Base-by-base conservation (phyloP, 2,797 vertebrate genomes). In the Remorina albescens region DNA sequence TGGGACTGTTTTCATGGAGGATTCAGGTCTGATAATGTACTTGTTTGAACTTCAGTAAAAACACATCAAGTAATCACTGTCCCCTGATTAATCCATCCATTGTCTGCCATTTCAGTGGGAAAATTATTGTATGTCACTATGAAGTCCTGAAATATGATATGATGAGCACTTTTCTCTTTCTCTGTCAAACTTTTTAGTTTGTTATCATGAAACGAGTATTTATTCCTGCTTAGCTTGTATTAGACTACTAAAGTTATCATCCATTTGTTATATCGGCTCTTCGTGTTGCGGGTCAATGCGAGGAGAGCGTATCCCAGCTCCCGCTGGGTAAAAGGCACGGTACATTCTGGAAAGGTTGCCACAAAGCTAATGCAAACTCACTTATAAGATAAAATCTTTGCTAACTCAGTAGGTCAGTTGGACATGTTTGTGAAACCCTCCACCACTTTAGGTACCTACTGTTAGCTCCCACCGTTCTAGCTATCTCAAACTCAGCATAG, bases 391-490 rank as follows among this genome's bases (percentile, higher is more conserved):
- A 30, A 51, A 46, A 41, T 60, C 18, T 73, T 32, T 15, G 11
- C 21, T 6, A 32, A 19, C 21, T 63, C 58, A 55, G 23, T 28
- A 62, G 46, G 42, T 15, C 46, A 51, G 28, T 25, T 5, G n/a
- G 49, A 28, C 21, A 47, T 67, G 39, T 67, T 47, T 53, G 54
- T 21, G 42, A 39, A 67, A 53, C 11, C 5, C 5, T 55, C 53
- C 1, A 6, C 2, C 51, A 7, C 37, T 15, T 46, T 49, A 19
- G 12, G 39, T 21, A 26, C 16, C 5, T 32, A 6, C 13, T 75
- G 21, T 21, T 28, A 30, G 49, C 18, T 28, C 18, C 41, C 41
- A 21, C 37, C 42, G 46, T 16, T 55, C 6, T 10, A 57, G 53
- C 55, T 42, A 13, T 34, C 8, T 19, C 9, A 36, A 50, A 57